phyloP scores from a whole-genome alignment of 1,140 invertebrate genomes.

The Gyrodactylus salaris region DNA sequence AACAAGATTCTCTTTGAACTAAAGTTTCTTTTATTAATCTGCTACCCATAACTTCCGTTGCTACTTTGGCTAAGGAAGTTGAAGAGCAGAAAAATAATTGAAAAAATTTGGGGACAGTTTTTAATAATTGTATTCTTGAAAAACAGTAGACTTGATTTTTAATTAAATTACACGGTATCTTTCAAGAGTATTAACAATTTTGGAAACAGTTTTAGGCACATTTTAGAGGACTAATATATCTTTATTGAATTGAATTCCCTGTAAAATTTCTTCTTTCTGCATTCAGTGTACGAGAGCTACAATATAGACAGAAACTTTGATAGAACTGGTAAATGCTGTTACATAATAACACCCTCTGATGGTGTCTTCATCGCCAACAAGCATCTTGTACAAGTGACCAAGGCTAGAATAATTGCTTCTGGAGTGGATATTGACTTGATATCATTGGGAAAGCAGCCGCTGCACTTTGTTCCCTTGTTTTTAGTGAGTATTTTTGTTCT shows the following conservation, averaged over 20 bases:
- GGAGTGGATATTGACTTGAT: slow-evolving; percentile 34
- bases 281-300: slow-evolving; percentile 77
- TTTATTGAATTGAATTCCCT: neutral
- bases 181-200: neutral
- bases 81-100: too few species aligned
- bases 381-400: slow-evolving; percentile 79
- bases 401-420: slow-evolving; percentile 89
- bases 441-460: slow-evolving; percentile 87
- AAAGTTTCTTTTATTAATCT: too few species aligned
- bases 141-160: too few species aligned
- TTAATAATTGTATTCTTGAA: too few species aligned
- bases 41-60: too few species aligned
- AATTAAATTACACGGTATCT: neutral
- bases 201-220: too few species aligned
- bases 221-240: too few species aligned
- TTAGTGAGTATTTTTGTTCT: slow-evolving; percentile 29
- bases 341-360: slow-evolving; percentile 83
- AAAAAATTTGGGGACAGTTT: too few species aligned
- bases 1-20: too few species aligned
- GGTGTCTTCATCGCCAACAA: slow-evolving; percentile 79
- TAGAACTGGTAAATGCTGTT: slow-evolving; percentile 71
- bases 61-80: too few species aligned
- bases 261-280: slow-evolving; percentile 7
- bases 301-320: slow-evolving; percentile 87
- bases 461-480: slow-evolving; percentile 76